Conservation (phyloP, 1,140 invertebrate genomes). For the Acromyrmex charruanus region DNA sequence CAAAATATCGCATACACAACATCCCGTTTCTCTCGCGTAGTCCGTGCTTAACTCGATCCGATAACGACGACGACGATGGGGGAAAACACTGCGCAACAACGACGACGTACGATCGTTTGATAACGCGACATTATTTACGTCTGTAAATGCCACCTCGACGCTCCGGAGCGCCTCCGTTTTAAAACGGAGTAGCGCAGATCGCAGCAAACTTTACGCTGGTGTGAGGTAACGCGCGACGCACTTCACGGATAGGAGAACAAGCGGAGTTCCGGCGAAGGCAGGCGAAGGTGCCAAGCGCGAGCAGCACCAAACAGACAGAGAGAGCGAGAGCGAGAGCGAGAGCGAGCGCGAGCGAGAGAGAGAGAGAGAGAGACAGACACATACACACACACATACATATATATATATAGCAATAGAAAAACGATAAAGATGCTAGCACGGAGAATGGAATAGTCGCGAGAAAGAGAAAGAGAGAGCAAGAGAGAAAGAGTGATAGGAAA, state of each 20-base stretch:
- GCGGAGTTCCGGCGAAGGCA: background rate
- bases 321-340: background rate
- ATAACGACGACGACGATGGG: background rate
- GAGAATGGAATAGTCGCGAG: slow-evolving; percentile 15
- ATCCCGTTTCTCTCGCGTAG: background rate
- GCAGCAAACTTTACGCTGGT: slow-evolving; percentile 28
- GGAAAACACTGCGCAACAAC: slow-evolving; percentile 12
- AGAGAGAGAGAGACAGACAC: too few species aligned
- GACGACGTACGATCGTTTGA: slow-evolving; percentile 25
- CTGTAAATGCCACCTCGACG: slow-evolving; percentile 15
- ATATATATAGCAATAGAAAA: background rate
- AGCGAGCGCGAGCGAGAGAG: background rate
- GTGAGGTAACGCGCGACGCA: slow-evolving; percentile 46
- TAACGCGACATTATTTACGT: slow-evolving; percentile 56
- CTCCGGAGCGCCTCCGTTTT: slow-evolving; percentile 12
- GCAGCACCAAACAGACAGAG: slow-evolving; percentile 19
- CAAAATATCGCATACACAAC: slow-evolving; percentile 14
- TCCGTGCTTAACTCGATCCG: background rate
- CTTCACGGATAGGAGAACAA: slow-evolving; percentile 35
- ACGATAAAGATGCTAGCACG: slow-evolving; percentile 26
- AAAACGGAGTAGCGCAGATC: background rate
- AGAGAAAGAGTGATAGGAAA: slow-evolving; percentile 12
- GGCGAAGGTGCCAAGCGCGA: slow-evolving; percentile 24
- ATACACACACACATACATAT: too few species aligned
- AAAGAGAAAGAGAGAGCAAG: background rate